Evolutionary conservation across 1,140 invertebrate species (phyloP), one percentile per base, ranked within the genome.

Genomic region (Cyclina sinensis): DNA sequence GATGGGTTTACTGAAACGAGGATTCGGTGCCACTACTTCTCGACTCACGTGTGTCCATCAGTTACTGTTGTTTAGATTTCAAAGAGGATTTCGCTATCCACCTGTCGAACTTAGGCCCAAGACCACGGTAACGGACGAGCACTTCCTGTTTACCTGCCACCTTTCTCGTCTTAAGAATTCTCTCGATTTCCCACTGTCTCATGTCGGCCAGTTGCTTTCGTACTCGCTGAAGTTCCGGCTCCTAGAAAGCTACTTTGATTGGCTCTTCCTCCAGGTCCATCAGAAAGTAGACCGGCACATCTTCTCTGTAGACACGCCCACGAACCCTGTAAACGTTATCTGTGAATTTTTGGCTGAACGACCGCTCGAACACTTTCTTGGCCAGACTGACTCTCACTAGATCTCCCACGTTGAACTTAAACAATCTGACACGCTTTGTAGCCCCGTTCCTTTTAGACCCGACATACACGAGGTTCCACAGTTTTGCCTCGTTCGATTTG

Each of bases 401-500:
- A 73, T 73, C 68, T 21, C 68, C 68, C 32, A 39, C 68, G 14
- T 73, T 73, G 32, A 37, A 73, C 21, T 14, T 73, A 27, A 73
- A 73, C 68, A n/a, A 16, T 73, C 32, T 73, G 2, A 35, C 68
- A 1, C 14, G 12, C 16, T 11, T 27, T 24, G 18, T 27, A 11
- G 7, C 57, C 3, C 51, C 21, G 7, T 54, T 27, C 12, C 18
- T 54, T 54, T 54, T 14, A 24, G n/a, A 7, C 1, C 68, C 39
- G 39, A 46, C 68, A 35, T 73, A 73, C 68, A 73, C 39, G 4
- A 73, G 35, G 39, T 73, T 73, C 68, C 68, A 73, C n/a, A 73
- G 39, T 37, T 39, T 73, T 37, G 68, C 39, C 68, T 73, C 32
- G 30, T 73, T 73, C 35, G 35, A 37, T 37, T 16, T n/a, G n/a